Percentiles rank a stretch among this genome's conserved stretches.
Conservation (phyloP, 1,140 invertebrate species). For the Musca vetustissima region DNA sequence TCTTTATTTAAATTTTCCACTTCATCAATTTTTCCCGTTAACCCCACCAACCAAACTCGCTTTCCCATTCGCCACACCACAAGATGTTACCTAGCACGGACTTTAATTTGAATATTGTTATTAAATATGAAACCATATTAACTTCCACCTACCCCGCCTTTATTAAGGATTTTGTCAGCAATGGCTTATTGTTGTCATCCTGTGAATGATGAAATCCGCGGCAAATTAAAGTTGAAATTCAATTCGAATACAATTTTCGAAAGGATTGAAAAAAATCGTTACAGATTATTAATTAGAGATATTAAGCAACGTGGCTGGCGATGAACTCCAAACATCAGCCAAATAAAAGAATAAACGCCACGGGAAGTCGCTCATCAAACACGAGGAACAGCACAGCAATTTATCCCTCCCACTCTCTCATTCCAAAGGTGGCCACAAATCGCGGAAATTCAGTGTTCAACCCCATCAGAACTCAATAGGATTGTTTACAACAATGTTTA, state of each 20-base stretch:
- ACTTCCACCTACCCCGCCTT: not conserved
- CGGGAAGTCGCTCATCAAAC: conserved; percentile 9
- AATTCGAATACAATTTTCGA: not conserved
- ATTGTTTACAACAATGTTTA: conserved; percentile 3
- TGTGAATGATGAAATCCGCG: not conserved
- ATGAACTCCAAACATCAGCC: not conserved
- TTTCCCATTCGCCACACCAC: too few species aligned
- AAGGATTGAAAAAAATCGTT: conserved; percentile 9
- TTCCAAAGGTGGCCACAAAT: too few species aligned
- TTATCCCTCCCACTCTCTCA: too few species aligned
- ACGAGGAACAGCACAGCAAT: not conserved
- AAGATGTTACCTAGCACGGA: too few species aligned
- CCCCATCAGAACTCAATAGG: too few species aligned
- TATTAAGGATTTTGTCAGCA: conserved; percentile 11
- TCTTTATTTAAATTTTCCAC: too few species aligned
- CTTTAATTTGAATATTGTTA: too few species aligned
- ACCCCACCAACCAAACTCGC: too few species aligned
- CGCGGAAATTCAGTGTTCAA: too few species aligned
- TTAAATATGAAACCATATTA: too few species aligned
- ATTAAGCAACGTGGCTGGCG: conserved; percentile 2
- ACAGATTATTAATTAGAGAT: conserved; percentile 24
- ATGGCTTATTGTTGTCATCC: conserved; percentile 8
- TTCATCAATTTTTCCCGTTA: too few species aligned
- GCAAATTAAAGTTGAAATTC: conserved; percentile 2
- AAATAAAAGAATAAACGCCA: not conserved